phyloP scores from a whole-genome alignment of 2,888 invertebrate genomes.

The Latrodectus elegans region DNA sequence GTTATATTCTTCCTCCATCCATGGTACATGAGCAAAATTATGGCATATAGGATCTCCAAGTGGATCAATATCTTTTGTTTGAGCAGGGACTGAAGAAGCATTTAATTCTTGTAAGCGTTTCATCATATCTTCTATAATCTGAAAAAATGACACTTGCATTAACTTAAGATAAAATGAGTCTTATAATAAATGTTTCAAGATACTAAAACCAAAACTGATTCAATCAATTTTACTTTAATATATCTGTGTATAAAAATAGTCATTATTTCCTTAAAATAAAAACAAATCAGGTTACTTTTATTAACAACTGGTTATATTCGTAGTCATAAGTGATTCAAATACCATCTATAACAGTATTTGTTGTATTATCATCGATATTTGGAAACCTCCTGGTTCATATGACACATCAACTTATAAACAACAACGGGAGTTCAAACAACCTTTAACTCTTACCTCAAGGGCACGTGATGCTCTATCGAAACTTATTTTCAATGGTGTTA shows the following conservation, averaged over 20 bases:
- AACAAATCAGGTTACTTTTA: no score
- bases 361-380: no score
- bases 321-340: no score
- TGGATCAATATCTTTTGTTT: constrained; percentile 35
- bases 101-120: constrained; percentile 53
- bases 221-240: neutral
- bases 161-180: neutral
- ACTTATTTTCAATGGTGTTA: no score
- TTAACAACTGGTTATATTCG: no score
- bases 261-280: neutral
- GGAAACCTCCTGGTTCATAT: no score
- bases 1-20: constrained; percentile 46
- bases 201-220: neutral
- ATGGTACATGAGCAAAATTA: constrained; percentile 60
- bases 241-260: neutral
- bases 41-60: constrained; percentile 62
- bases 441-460: no score
- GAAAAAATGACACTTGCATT: neutral
- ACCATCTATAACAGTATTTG: no score
- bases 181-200: neutral
- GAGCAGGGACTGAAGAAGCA: constrained; percentile 34
- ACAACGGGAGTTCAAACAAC: no score
- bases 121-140: constrained; percentile 47
- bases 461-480: no score
- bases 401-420: no score